Base-by-base conservation (phyloP, 92 coral and sea anemone genomes). In the Phenganax subtilis region DNA sequence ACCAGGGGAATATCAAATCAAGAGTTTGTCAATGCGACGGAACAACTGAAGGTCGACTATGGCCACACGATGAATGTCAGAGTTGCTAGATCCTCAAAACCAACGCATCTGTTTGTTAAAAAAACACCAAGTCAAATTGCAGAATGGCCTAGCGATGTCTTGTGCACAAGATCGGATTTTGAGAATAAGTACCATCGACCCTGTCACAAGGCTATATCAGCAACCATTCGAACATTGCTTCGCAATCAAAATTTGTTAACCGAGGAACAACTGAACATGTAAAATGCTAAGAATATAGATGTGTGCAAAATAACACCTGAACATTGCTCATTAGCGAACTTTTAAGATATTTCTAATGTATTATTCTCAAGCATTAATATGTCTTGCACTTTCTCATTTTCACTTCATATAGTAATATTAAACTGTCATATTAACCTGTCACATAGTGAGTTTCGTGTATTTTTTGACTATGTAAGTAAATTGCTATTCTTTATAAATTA, bases 191-290 rank as follows among this genome's bases (percentile, higher is more conserved):
- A 72, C 58, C 57, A 72, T 31, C 37, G 77, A 10, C 58, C 77
- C 77, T 72, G 77, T n/a, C 77, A 72, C 77, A 72, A 72, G 37
- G 28, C 77, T 8, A 72, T 72, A 71, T 71, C 76, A 3, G 2
- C 6, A 27, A 8, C 55, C 76, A 71, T 71, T 71, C 76, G 54
- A 37, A 9, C 3, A 14, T 72, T 72, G 57, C 77, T 72, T 31
- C 8, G 17, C 7, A 47, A 16, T 10, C 76, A 71, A 47, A 71
- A 71, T 15, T 54, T 71, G 28, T 20, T 71, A 37, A 28, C 76
- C 55, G 56, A 71, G 6, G 76, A 71, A 54, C 55, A 71, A 3
- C 6, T 71, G 8, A 68, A 68, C 74, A n/a, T 10, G 74, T 68
- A 9, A 71, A 10, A 28, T 30, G 8, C 10, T 71, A 10, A 9